These are phyloP conservation scores for Trypoxylus dichotomus DNA, from an alignment of 1,140 invertebrate species.

Conservation along the genomic window DNA sequence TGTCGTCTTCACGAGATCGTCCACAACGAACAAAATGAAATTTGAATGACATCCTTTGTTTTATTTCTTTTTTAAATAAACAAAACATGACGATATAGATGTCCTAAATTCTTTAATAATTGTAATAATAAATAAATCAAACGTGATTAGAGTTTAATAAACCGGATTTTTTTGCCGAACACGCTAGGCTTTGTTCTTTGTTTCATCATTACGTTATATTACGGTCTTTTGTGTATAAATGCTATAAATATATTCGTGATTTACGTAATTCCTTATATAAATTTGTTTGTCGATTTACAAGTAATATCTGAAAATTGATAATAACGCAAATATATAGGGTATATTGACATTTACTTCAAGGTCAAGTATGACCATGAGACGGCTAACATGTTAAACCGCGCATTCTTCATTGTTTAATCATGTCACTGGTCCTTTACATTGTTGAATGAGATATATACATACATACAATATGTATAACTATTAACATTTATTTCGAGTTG, in stretches of 20 bases:
- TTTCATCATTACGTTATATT: not conserved
- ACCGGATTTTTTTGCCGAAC: conserved; percentile 1
- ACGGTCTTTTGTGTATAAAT: not conserved
- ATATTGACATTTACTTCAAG: conserved; percentile 13
- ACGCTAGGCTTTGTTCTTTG: conserved; percentile 17
- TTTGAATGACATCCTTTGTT: not conserved
- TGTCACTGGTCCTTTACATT: conserved; percentile 5
- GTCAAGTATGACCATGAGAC: conserved; percentile 17
- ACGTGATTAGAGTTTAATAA: conserved; percentile 8
- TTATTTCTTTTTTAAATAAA: too few species aligned
- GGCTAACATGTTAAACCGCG: not conserved
- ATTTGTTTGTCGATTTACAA: not conserved
- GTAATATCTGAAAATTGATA: conserved; percentile 14
- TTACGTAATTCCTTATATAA: conserved; percentile 7
- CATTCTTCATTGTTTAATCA: conserved; percentile 18
- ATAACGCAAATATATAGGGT: conserved; percentile 17
- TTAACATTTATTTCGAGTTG: not conserved
- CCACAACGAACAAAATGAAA: too few species aligned
- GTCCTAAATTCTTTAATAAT: conserved; percentile 1
- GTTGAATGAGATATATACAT: not conserved
- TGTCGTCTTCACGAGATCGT: too few species aligned
- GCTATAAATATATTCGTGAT: not conserved
- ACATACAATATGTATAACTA: not conserved
- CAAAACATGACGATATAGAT: not conserved
- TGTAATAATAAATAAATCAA: conserved; percentile 11